Evolutionary conservation across 64 coral and sea anemone genomes (phyloP).

Genomic region (Porites australiensis): DNA sequence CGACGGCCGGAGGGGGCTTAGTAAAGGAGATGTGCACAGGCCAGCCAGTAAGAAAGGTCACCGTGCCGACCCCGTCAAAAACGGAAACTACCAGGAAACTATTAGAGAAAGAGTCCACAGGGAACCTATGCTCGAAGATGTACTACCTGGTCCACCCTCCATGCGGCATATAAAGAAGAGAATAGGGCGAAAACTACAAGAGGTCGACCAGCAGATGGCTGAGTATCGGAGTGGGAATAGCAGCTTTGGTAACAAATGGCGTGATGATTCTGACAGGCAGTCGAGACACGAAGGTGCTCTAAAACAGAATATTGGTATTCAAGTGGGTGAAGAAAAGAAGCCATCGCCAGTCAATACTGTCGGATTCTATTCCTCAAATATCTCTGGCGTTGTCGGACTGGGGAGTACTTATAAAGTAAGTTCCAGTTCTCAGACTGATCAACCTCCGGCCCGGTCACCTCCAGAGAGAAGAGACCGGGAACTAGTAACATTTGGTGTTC

Average conservation of each 20-base stretch:
- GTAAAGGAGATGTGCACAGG: neutral
- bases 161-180: constrained; percentile 19
- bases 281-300: neutral
- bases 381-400: neutral
- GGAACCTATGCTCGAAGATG: neutral
- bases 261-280: neutral
- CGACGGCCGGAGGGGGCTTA: neutral
- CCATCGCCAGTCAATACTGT: neutral
- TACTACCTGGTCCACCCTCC: neutral
- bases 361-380: neutral
- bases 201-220: constrained; percentile 19
- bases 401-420: constrained; percentile 11
- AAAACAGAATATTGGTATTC: constrained; percentile 10
- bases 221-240: neutral
- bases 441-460: neutral
- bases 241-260: neutral
- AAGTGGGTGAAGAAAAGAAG: constrained; percentile 6
- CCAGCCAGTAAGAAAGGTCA: neutral
- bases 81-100: neutral
- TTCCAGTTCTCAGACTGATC: constrained; percentile 48
- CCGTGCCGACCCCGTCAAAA: neutral
- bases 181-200: constrained; percentile 12
- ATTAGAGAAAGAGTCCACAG: neutral
- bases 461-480: neutral
- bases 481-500: constrained; percentile 12